A percentile compares a stretch with the other conserved stretches of the same genome.
These are phyloP conservation scores for Columba guinea DNA, from an alignment of 2,797 vertebrate species.

Conservation along the genomic window DNA sequence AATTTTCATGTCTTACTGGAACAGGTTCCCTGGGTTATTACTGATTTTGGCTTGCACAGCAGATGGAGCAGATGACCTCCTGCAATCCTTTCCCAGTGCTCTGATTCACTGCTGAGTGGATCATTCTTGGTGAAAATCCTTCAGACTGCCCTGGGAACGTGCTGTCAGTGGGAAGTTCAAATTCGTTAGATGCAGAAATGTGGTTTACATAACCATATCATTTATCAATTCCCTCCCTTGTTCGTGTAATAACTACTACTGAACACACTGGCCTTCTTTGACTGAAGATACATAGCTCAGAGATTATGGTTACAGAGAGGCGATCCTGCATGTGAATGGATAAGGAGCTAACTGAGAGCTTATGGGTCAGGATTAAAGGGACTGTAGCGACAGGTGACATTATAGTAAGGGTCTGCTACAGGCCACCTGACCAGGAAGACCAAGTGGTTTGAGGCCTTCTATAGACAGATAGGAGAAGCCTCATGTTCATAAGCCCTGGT, in stretches of 20 bases:
- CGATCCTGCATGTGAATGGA: no score
- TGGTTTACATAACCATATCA: not conserved
- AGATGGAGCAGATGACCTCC: conserved; percentile 2
- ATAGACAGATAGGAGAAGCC: no score
- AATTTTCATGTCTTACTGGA: not conserved
- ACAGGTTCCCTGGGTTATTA: not conserved
- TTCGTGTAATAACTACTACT: conserved; percentile 16
- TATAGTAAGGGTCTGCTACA: no score
- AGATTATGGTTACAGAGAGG: not conserved
- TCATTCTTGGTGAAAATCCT: not conserved
- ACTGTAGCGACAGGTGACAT: no score
- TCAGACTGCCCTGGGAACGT: not conserved
- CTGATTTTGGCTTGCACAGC: not conserved
- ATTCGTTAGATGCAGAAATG: not conserved
- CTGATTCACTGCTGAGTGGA: conserved; percentile 19
- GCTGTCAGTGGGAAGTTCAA: not conserved
- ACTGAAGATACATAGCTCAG: not conserved
- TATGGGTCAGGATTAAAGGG: no score
- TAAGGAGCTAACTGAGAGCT: no score
- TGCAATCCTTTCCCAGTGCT: not conserved
- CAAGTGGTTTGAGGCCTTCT: no score
- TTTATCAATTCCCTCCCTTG: not conserved
- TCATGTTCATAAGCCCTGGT: no score
- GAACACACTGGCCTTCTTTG: not conserved
- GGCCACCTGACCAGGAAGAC: no score